Evolutionary conservation across 1,140 invertebrate genomes (phyloP), one percentile per base, ranked within the genome.

Genomic region (Drosophila ironensis): DNA sequence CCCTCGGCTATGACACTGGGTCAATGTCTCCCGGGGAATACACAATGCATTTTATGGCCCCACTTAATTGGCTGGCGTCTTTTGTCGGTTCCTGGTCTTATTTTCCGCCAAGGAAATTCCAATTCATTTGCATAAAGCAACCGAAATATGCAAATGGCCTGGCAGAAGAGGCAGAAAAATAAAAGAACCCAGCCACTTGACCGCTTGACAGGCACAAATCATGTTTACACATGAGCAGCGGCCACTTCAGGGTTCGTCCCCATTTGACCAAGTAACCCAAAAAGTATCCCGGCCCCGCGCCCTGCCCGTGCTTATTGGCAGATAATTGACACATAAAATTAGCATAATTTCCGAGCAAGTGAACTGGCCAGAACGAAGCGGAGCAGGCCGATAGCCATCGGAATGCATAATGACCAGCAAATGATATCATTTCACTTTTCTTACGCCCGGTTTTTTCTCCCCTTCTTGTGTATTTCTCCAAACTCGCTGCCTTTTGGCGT

Each of bases 301-400:
- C 30, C 11, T 12, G 30, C 11, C 35, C 59, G 60, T 74, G 70
- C 80, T 86, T 86, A 86, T 86, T 86, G 80, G 80, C 80, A 86
- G 80, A 86, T 86, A 86, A 86, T 86, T 86, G 80, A 86, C 80
- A 86, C 75, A 86, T 80, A 86, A 86, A 86, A 86, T 86, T 86
- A 80, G 75, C 80, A 86, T 86, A 86, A 86, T 86, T 87, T 86
- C 70, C 53, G 56, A 67, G 61, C 70, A 72, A 81, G 77, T 77
- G 57, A 64, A 68, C 66, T 47, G 73, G 46, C 22, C 60, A 45
- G 41, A 30, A 35, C 25, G 44, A 44, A 70, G 20, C 53, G 30
- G 11, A 33, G 30, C 30, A 5, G 30, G 30, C n/a, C 11, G 72
- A 82, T 73, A 67, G 73, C 66, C 59, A 84, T 84, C 78, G 56